phyloP scores from a whole-genome alignment of 2,797 vertebrate genomes.

The Euthynnus affinis region DNA sequence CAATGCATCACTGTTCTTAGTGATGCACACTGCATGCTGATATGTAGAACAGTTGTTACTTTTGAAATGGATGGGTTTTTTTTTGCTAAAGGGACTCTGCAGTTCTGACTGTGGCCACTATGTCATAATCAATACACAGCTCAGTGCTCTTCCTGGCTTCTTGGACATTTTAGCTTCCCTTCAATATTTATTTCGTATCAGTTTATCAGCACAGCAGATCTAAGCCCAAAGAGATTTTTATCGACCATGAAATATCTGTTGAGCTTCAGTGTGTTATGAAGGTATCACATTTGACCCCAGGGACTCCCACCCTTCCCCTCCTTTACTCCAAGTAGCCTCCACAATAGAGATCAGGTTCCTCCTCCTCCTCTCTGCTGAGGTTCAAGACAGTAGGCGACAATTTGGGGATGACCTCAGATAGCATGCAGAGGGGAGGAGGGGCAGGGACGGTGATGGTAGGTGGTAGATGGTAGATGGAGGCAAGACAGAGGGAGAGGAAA shows the following conservation, averaged over 20 bases:
- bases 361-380: conserved; percentile 22
- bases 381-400: conserved; percentile 27
- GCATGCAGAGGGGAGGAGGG: conserved; percentile 10
- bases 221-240: not conserved
- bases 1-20: not conserved
- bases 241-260: not conserved
- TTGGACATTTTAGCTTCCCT: not conserved
- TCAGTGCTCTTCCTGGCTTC: not conserved
- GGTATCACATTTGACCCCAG: conserved; percentile 36
- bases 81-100: not conserved
- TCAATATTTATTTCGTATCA: not conserved
- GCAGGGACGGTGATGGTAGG: not conserved
- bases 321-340: conserved; percentile 19
- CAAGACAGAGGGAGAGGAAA: conserved; percentile 22
- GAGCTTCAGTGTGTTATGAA: not conserved
- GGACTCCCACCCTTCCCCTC: conserved; percentile 5
- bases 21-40: not conserved
- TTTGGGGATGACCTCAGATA: conserved; percentile 62
- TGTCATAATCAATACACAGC: not conserved
- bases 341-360: conserved; percentile 60
- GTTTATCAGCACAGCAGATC: not conserved
- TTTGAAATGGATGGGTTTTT: not conserved
- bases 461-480: not conserved
- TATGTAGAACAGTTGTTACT: not conserved
- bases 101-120: not conserved